These are phyloP conservation scores for Athalia circularis DNA, from an alignment of 2,888 invertebrate genomes.

Conservation along the genomic window DNA sequence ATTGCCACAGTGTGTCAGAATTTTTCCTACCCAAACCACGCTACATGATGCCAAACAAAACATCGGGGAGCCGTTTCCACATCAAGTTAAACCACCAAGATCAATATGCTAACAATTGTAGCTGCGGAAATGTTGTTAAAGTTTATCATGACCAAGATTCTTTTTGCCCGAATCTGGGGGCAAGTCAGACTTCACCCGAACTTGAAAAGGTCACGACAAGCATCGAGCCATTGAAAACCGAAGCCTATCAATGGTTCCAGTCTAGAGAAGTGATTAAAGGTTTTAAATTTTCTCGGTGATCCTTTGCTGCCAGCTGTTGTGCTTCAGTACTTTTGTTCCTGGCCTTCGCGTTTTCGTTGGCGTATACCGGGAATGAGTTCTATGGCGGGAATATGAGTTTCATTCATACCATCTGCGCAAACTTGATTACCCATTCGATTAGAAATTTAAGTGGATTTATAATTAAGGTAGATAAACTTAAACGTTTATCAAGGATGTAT, in stretches of 20 bases:
- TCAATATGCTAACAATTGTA: constrained; percentile 54
- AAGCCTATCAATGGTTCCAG: constrained; percentile 68
- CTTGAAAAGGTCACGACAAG: constrained; percentile 27
- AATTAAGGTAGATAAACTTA: too few relatives aligned
- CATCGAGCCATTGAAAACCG: not conserved
- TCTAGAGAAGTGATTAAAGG: constrained; percentile 69
- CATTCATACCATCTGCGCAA: too few relatives aligned
- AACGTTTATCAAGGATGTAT: too few relatives aligned
- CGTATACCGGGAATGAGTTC: constrained; percentile 1
- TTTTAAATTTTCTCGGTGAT: constrained; percentile 67
- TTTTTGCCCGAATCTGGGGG: not conserved
- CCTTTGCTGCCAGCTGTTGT: too few relatives aligned
- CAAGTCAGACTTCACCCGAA: constrained; percentile 46
- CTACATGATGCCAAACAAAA: constrained; percentile 57
- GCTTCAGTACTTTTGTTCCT: too few relatives aligned
- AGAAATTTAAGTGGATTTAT: too few relatives aligned
- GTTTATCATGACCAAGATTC: constrained; percentile 65
- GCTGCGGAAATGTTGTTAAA: constrained; percentile 61
- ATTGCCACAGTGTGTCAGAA: constrained; percentile 62
- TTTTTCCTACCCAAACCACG: constrained; percentile 70
- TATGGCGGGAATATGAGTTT: too few relatives aligned
- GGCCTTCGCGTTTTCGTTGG: not conserved
- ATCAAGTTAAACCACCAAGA: constrained; percentile 62
- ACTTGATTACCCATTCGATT: too few relatives aligned
- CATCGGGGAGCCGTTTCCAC: constrained; percentile 56